phyloP scores from a whole-genome alignment of 2,113 vertebrate species.

The Prionailurus bengalensis region DNA sequence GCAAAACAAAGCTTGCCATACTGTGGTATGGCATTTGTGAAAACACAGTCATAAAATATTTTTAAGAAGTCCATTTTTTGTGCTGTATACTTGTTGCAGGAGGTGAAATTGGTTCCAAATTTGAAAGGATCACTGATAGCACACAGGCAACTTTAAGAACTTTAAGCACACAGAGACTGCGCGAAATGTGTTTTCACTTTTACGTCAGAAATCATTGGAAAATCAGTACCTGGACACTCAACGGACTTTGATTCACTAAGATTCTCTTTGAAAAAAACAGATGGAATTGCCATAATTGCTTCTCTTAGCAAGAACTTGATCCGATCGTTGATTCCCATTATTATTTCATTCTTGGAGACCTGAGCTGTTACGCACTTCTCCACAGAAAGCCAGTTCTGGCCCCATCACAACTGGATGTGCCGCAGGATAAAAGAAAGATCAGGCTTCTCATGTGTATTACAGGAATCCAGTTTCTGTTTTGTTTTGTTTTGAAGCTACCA shows the following conservation, averaged over 20 bases:
- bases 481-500: not conserved
- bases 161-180: not conserved
- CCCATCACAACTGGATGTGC: not conserved
- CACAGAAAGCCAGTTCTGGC: not conserved
- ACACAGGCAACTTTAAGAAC: not conserved
- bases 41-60: not conserved
- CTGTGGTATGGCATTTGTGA: not conserved
- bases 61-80: conserved; percentile 52
- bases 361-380: not conserved
- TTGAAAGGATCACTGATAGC: conserved; percentile 35
- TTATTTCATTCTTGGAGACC: not conserved
- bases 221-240: not conserved
- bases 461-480: not conserved
- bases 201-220: conserved; percentile 8
- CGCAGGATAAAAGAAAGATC: not conserved
- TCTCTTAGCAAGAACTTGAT: not conserved
- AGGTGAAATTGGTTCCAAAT: not conserved
- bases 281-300: not conserved
- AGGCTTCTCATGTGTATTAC: not conserved
- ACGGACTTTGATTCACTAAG: not conserved
- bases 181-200: not conserved
- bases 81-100: not conserved
- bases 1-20: not conserved
- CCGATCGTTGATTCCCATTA: not conserved
- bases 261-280: conserved; percentile 30